Evolutionary conservation across 2,797 vertebrate species (phyloP).

Genomic region (Pantherophis vulpinus): DNA sequence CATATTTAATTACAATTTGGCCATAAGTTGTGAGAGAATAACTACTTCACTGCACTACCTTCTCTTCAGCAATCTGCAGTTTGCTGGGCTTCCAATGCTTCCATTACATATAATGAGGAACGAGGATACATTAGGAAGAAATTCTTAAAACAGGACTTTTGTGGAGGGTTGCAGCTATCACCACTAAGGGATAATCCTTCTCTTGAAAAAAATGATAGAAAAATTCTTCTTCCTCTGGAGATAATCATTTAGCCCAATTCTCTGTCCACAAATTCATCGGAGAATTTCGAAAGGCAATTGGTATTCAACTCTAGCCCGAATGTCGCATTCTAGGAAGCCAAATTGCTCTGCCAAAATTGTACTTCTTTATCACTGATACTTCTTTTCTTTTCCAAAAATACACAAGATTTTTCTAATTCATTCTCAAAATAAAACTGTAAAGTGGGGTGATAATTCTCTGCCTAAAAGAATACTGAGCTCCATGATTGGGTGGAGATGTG

Average conservation of each 20-base stretch:
- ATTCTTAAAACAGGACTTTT: background rate
- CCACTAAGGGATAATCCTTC: background rate
- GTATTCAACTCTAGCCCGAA: background rate
- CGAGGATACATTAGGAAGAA: background rate
- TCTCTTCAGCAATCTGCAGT: background rate
- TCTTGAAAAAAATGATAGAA: background rate
- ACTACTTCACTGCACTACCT: background rate
- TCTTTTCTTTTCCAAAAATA: background rate
- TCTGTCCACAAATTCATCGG: background rate
- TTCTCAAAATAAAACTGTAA: background rate
- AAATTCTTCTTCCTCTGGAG: background rate
- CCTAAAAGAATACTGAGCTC: background rate
- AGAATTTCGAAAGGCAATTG: background rate
- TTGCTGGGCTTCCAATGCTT: background rate
- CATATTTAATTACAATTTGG: background rate
- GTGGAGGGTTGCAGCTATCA: background rate
- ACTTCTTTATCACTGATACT: background rate
- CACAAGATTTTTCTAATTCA: background rate
- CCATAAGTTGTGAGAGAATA: background rate
- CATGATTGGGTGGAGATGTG: background rate
- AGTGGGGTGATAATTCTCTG: background rate
- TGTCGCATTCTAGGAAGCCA: background rate
- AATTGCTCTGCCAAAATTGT: background rate
- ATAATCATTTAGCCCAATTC: background rate
- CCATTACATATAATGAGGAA: background rate